Base-by-base conservation (phyloP, 2,888 invertebrate genomes). In the Metalampra italica region DNA sequence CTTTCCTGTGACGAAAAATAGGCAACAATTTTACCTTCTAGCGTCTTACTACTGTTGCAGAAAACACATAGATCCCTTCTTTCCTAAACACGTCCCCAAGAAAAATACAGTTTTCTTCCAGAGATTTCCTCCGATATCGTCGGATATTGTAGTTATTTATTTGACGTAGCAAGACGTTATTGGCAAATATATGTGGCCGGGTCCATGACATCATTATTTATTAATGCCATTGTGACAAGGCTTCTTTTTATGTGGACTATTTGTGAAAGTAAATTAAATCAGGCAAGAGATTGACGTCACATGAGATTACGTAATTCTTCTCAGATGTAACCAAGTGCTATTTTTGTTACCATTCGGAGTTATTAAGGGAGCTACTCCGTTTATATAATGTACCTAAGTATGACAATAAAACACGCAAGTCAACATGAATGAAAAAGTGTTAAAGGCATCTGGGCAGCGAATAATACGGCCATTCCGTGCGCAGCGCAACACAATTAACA, bases 141-240 rank as follows among this genome's bases (percentile, higher is more conserved):
- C 52, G 56, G 54, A 66, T 59, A 60, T 58, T 53, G 60, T 60
- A 52, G 58, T 57, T 57, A 64, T 61, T 65, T 60, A 60, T 43
- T 51, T 51, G 45, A 52, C 47, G 32, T 44, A 22, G 46, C 48
- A 42, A 30, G 45, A 45, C 49, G 37, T 41, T 29, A 40, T 32
- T 9, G 40, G 36, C 9, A 34, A 46, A 52, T 49, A 47, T 49
- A 52, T 49, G 38, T 43, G 36, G 36, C 8, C 29, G 29, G 9
- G 29, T 29, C 41, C 36, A 22, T 42, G 13, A 9, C 15, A 36
- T 32, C 29, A 37, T 45, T 37, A 50, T 52, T 49, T 45, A 47
- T 47, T 49, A 46, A 42, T 38, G 29, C 29, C 29, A 38, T 45
- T 37, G 29, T 36, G 38, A 14, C 29, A 11, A 12, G 15, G 8